Percentiles rank a stretch among this genome's conserved stretches.
These are phyloP conservation scores for Tenodera sinensis DNA, from an alignment of 2,888 invertebrate species.

Conservation along the genomic window DNA sequence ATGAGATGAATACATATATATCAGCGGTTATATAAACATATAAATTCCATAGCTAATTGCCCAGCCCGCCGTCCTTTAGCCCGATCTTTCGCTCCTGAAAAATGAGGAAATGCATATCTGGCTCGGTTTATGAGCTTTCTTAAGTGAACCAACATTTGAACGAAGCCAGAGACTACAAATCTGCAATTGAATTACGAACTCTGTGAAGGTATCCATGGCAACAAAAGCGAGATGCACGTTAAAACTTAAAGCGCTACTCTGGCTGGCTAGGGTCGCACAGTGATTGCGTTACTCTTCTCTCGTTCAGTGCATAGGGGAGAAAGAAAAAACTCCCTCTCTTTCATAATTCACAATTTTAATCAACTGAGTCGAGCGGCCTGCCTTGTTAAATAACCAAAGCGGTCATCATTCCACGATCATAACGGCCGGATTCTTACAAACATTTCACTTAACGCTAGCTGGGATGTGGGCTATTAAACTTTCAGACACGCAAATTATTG, in stretches of 20 bases:
- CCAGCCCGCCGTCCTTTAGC: too few species aligned
- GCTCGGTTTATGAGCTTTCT: too few species aligned
- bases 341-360: not conserved
- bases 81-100: too few species aligned
- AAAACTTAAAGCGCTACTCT: not conserved
- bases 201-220: not conserved
- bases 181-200: not conserved
- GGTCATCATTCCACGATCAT: not conserved
- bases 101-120: too few species aligned
- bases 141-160: not conserved
- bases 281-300: not conserved
- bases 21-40: too few species aligned
- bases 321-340: not conserved
- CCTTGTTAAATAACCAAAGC: not conserved
- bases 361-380: not conserved
- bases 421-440: not conserved
- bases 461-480: not conserved
- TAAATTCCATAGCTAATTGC: too few species aligned
- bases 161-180: not conserved
- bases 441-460: not conserved
- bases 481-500: not conserved
- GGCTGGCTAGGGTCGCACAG: not conserved
- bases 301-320: not conserved
- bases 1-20: too few species aligned
- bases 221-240: not conserved